Evolutionary conservation across 2,113 vertebrate species (phyloP).

Genomic region (Fukomys damarensis): DNA sequence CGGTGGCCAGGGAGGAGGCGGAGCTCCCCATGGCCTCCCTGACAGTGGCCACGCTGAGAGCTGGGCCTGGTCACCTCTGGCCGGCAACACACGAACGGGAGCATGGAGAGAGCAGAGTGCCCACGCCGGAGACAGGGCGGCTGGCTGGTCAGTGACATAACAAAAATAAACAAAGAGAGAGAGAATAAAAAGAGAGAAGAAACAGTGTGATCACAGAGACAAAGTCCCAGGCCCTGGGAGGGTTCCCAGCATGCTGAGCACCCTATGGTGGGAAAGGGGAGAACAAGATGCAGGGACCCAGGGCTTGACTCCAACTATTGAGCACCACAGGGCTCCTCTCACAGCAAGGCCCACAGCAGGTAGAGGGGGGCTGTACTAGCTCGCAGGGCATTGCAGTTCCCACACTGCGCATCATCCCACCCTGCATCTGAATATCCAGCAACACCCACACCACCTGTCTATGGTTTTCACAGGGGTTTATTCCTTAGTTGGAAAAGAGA

Average conservation of each 20-base stretch:
- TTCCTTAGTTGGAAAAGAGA: not conserved
- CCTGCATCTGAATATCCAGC: not conserved
- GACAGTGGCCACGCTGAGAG: slow-evolving; percentile 78
- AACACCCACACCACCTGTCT: not conserved
- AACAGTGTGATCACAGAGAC: slow-evolving; percentile 76
- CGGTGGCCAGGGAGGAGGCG: slow-evolving; percentile 95
- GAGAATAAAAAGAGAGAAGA: slow-evolving; percentile 82
- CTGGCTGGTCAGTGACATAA: slow-evolving; percentile 79
- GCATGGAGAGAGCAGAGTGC: slow-evolving; percentile 84
- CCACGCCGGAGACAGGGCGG: slow-evolving; percentile 81
- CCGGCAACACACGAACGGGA: slow-evolving; percentile 70
- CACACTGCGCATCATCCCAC: not conserved
- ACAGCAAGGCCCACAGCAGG: not conserved
- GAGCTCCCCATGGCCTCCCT: slow-evolving; percentile 95
- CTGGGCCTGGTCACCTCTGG: slow-evolving; percentile 86
- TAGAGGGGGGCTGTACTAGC: not conserved
- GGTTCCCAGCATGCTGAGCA: not conserved
- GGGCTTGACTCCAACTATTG: not conserved
- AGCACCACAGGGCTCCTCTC: not conserved
- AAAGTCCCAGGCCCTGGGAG: slow-evolving; percentile 46
- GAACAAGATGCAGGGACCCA: not conserved
- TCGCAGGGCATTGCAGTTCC: not conserved
- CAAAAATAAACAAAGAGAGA: slow-evolving; percentile 54
- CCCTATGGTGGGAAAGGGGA: not conserved
- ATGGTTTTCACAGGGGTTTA: not conserved